Conservation (phyloP, 2,888 invertebrate genomes). For the Mechanitis messenoides region DNA sequence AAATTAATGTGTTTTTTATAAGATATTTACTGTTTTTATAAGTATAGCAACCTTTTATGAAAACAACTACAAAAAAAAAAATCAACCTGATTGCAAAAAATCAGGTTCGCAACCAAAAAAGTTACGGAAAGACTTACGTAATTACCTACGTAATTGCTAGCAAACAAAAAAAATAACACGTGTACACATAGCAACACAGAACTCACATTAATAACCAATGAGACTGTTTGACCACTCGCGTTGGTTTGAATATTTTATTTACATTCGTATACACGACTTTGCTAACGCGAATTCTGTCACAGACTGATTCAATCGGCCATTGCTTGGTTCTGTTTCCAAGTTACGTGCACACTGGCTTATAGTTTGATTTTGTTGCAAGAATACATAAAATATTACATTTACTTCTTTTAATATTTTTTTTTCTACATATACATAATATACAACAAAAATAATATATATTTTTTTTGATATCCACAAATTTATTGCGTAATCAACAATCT, state of each 20-base stretch:
- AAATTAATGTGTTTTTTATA: too few species aligned
- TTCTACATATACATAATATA: background rate
- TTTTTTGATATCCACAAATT: too few species aligned
- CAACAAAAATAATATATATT: too few species aligned
- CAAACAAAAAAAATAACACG: background rate
- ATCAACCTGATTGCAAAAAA: too few species aligned
- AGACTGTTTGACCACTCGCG: conserved; percentile 2
- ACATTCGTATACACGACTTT: conserved; percentile 8
- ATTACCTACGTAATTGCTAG: background rate
- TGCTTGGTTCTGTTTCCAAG: conserved; percentile 6
- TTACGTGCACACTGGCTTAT: conserved; percentile 7
- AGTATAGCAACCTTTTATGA: too few species aligned
- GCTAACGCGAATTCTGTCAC: conserved; percentile 1
- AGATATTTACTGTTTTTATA: too few species aligned
- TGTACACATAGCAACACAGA: conserved; percentile 5
- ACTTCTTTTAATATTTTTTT: background rate
- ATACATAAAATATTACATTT: too few species aligned
- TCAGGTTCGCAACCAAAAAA: background rate
- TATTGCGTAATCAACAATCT: too few species aligned
- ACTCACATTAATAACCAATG: conserved; percentile 14
- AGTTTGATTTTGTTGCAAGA: too few species aligned
- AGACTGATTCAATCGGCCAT: conserved; percentile 9
- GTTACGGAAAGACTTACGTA: background rate
- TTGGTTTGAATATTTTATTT: background rate
- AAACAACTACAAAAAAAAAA: too few species aligned